These are phyloP conservation scores for Drosophila orena DNA, from an alignment of 1,140 invertebrate species.

Conservation along the genomic window DNA sequence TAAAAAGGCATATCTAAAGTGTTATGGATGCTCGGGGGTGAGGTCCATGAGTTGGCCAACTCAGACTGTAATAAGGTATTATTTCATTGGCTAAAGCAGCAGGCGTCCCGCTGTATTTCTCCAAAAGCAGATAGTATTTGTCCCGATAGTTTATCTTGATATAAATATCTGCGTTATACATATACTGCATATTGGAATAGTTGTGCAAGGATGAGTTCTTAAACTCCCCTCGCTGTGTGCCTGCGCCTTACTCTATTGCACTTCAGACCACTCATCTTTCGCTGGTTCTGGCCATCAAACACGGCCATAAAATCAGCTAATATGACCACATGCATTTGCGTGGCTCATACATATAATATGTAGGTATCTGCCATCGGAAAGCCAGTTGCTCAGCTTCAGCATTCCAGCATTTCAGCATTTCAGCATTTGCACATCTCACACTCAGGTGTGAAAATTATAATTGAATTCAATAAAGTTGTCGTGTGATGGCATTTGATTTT, in stretches of 20 bases:
- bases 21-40: conserved; percentile 12
- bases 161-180: too few relatives aligned
- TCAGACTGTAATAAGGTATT: too few relatives aligned
- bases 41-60: conserved; percentile 15
- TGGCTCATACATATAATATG: conserved; percentile 12
- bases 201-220: not conserved
- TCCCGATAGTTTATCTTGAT: too few relatives aligned
- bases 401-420: conserved; percentile 9
- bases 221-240: conserved; percentile 22
- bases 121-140: too few relatives aligned
- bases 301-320: conserved; percentile 61
- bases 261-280: conserved; percentile 30
- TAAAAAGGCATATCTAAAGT: conserved; percentile 45
- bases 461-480: conserved; percentile 81
- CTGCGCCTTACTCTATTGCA: conserved; percentile 23
- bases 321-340: conserved; percentile 68
- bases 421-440: conserved; percentile 47
- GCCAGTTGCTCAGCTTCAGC: conserved; percentile 22
- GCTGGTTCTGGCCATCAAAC: conserved; percentile 47
- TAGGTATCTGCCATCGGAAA: conserved; percentile 16
- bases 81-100: not conserved
- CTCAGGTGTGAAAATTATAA: conserved; percentile 77
- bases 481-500: conserved; percentile 41
- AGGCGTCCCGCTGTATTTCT: not conserved
- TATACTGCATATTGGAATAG: not conserved